Evolutionary conservation across 2,113 vertebrate species (phyloP).

Genomic region (Cavia aperea): DNA sequence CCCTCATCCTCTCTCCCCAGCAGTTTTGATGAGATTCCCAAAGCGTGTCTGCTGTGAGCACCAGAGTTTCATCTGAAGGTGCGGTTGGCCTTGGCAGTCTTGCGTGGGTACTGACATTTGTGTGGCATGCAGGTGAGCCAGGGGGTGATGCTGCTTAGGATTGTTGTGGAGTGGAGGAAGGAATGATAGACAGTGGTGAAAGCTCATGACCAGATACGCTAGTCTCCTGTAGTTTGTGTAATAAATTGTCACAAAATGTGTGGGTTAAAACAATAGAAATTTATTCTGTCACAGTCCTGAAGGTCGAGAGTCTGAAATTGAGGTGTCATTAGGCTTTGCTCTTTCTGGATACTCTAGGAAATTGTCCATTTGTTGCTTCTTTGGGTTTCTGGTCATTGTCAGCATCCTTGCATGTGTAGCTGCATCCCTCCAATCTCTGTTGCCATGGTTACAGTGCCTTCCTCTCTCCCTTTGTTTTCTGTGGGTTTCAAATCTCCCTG

Average conservation of each 20-base stretch:
- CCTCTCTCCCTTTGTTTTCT: not conserved
- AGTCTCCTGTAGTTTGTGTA: not conserved
- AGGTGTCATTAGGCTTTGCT: no score
- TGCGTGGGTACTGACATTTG: not conserved
- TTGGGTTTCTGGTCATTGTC: not conserved
- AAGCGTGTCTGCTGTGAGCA: not conserved
- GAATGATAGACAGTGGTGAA: not conserved
- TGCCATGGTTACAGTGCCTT: not conserved
- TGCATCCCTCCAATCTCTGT: no score
- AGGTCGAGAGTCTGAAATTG: not conserved
- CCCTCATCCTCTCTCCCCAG: not conserved
- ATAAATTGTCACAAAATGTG: not conserved
- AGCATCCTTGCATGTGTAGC: not conserved
- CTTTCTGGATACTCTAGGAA: not conserved
- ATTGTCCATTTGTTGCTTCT: no score
- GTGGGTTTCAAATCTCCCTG: not conserved
- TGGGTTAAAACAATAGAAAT: not conserved
- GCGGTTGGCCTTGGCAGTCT: no score
- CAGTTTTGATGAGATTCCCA: not conserved
- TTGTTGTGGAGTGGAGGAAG: not conserved
- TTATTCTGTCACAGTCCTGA: not conserved
- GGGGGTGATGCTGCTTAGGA: not conserved
- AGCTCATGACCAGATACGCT: not conserved
- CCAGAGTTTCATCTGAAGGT: not conserved
- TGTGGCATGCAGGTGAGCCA: not conserved